phyloP scores from a whole-genome alignment of 2,113 vertebrate species.

The Meleagris gallopavo region DNA sequence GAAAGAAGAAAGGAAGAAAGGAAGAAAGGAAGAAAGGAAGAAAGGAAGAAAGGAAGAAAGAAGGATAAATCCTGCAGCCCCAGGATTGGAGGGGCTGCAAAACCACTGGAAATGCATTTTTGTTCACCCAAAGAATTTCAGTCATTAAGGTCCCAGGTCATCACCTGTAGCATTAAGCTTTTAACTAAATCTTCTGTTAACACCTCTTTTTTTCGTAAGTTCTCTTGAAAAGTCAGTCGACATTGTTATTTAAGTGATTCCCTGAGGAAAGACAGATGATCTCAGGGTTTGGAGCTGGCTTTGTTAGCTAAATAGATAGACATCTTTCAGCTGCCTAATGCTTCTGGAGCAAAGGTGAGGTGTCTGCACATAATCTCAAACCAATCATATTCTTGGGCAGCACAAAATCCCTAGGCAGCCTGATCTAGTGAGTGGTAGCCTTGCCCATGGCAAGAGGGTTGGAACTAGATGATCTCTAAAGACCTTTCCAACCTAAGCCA shows the following conservation, averaged over 20 bases:
- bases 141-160: not conserved
- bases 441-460: too few relatives aligned
- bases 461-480: too few relatives aligned
- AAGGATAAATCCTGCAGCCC: not conserved
- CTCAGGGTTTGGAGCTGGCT: not conserved
- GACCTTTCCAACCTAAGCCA: too few relatives aligned
- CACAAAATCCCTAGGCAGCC: not conserved
- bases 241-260: not conserved
- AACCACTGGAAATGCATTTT: fast-evolving
- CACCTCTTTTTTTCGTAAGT: not conserved
- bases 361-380: not conserved
- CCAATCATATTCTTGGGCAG: not conserved
- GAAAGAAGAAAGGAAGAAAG: too few relatives aligned
- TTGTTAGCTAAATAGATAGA: not conserved
- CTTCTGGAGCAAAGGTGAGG: not conserved
- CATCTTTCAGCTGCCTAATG: not conserved
- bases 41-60: too few relatives aligned
- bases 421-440: too few relatives aligned
- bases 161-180: not conserved
- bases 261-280: not conserved
- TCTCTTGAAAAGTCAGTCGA: not conserved
- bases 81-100: not conserved
- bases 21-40: not conserved
- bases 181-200: not conserved
- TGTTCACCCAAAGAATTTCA: not conserved